Conservation (phyloP, 2,797 vertebrate genomes). For the Brachyrhaphis roseni region DNA sequence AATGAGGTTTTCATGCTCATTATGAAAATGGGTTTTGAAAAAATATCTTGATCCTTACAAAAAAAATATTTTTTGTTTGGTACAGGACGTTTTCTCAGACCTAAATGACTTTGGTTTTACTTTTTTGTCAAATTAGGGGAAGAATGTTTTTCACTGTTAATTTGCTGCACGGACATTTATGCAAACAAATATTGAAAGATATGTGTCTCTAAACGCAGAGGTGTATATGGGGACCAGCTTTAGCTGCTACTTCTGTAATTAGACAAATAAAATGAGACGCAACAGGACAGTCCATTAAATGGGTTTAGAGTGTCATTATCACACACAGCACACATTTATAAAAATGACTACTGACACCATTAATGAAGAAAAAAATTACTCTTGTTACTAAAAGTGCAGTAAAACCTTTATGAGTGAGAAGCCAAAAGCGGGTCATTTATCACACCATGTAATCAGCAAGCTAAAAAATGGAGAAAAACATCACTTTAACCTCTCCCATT, state of each 20-base stretch:
- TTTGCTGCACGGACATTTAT: background rate
- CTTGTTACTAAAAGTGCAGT: background rate
- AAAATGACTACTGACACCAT: background rate
- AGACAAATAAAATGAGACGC: background rate
- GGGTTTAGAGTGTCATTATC: background rate
- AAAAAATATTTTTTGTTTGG: background rate
- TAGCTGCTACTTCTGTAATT: background rate
- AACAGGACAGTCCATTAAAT: conserved; percentile 3
- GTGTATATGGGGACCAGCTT: background rate
- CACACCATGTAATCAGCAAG: background rate
- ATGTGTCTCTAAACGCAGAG: background rate
- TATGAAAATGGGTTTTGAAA: background rate
- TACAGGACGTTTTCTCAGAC: background rate
- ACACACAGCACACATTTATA: background rate
- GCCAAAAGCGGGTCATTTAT: background rate
- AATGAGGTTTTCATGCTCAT: background rate
- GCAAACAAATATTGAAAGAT: background rate
- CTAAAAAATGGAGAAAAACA: conserved; percentile 2
- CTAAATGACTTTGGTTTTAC: background rate
- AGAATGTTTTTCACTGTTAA: background rate
- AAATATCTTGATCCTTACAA: background rate
- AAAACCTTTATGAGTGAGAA: conserved; percentile 2
- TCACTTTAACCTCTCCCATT: background rate
- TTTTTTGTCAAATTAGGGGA: background rate
- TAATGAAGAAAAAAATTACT: conserved; percentile 4